Conservation (phyloP, 2,797 vertebrate genomes). For the Mionectes olivaceus region DNA sequence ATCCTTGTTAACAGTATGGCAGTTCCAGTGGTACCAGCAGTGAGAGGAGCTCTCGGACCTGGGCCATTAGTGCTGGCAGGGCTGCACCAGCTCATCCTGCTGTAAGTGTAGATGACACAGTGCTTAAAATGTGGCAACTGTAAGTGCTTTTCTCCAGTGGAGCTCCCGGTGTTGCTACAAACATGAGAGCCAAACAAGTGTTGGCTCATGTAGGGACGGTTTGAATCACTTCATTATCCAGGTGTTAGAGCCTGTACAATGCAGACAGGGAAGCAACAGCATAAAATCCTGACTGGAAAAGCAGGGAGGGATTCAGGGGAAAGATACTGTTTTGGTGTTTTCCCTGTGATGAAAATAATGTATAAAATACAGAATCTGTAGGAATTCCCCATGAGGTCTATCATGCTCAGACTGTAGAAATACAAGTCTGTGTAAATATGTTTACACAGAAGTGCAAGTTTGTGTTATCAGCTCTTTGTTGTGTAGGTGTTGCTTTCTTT, state of each 20-base stretch:
- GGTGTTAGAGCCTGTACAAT: background rate
- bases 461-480: background rate
- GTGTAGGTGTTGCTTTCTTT: background rate
- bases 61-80: background rate
- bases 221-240: background rate
- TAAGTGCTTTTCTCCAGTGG: background rate
- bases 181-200: background rate
- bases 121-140: background rate
- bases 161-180: background rate
- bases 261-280: background rate
- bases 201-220: background rate
- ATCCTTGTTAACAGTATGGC: background rate
- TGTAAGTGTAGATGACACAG: background rate
- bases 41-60: background rate
- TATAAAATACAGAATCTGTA: background rate
- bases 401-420: background rate
- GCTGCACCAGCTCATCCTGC: background rate
- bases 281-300: background rate
- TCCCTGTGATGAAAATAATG: background rate
- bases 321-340: background rate
- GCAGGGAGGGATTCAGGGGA: background rate
- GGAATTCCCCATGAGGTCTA: background rate
- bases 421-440: background rate
- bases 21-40: background rate
- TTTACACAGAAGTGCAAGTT: background rate